Base-by-base conservation (phyloP, 2,888 invertebrate species). In the Beris chalybata region DNA sequence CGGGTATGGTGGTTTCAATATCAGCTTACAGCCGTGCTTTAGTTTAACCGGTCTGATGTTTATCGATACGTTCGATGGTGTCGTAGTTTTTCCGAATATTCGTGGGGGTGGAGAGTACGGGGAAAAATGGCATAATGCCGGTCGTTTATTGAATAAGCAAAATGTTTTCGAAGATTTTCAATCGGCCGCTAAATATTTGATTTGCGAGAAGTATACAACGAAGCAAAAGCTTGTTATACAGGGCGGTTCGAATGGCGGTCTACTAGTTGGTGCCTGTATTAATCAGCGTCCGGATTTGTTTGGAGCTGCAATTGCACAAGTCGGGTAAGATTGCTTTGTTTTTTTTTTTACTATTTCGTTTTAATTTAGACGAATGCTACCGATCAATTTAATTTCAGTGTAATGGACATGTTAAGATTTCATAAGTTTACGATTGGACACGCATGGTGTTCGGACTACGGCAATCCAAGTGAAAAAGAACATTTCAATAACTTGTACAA, bases 31-130 rank as follows among this genome's bases (percentile, higher is more conserved):
- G 77, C 97, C 98, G 5, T 86, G 87, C 58, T 99, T 98, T 83
- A 92, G 92, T 73, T 88, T 95, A 32, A 89, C 91, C 12, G 85
- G 95, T 64, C 81, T 97, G 43, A 88, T 95, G 71, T 95, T 95
- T 79, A 89, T 97, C 77, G 91, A 95, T 75, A 89, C 94, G 75
- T 89, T 97, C 71, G 85, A 90, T 77, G 97, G 97, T 1, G 85
- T 97, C 61, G 86, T 93, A 70, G 97, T 95, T 13, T 86, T 95
- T 71, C 92, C 98, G 31, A 99, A 98, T 83, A 90, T 98, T 64
- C 86, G 98, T 56, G 98, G 98, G 64, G 98, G 98, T 76, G 96
- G 96, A 1, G 98, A 99, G 79, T 99, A 97, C 80, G 98, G 98
- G 50, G 94, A 97, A 80, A 89, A 89, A 72, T 99, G 98, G 98